phyloP scores from a whole-genome alignment of 2,113 vertebrate species.

The Rhabdomys dilectus region DNA sequence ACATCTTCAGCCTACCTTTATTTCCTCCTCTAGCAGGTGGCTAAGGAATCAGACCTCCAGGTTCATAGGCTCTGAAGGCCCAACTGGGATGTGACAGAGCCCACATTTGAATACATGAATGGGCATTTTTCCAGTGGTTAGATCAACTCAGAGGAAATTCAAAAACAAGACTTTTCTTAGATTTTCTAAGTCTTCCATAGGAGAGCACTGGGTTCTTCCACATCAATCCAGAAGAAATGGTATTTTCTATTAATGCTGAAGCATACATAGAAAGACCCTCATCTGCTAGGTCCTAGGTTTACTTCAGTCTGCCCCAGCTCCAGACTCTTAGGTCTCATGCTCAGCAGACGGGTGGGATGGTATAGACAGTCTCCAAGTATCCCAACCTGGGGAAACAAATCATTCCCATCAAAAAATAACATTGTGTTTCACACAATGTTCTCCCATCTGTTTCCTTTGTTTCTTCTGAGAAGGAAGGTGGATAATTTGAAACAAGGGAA shows the following conservation, averaged over 20 bases:
- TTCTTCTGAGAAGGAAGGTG: neutral
- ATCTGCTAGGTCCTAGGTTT: too few species aligned
- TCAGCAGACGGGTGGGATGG: too few species aligned
- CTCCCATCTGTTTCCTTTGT: neutral
- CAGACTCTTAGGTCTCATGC: neutral
- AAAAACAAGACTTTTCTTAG: constrained; percentile 52
- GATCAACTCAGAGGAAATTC: neutral
- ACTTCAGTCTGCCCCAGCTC: neutral
- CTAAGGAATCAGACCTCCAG: neutral
- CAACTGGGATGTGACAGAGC: neutral
- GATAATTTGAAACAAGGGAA: neutral
- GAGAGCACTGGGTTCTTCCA: neutral
- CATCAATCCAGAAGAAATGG: neutral
- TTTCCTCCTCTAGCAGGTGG: neutral
- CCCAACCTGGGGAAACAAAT: neutral
- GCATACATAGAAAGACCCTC: too few species aligned
- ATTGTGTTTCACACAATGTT: neutral
- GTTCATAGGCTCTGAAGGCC: neutral
- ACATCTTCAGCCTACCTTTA: neutral
- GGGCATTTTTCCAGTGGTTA: neutral
- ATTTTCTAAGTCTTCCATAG: neutral
- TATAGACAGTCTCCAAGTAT: neutral
- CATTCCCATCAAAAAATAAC: neutral
- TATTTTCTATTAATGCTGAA: neutral
- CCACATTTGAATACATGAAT: neutral